A percentile compares a stretch with the other conserved stretches of the same genome.
Evolutionary conservation across 2,888 invertebrate species (phyloP).

Genomic region (Xestia ashworthii): DNA sequence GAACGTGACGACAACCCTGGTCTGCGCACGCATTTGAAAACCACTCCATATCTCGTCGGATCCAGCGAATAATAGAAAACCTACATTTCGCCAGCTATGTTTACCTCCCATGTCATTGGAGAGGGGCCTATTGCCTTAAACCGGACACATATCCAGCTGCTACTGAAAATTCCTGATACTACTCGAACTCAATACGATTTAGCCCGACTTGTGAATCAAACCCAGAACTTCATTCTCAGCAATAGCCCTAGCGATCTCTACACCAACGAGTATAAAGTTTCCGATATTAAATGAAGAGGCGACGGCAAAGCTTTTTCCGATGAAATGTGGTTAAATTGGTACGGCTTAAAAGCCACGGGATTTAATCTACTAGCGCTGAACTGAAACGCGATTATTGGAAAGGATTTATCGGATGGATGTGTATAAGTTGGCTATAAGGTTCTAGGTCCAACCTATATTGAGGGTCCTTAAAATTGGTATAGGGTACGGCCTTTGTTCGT

Average conservation of each 20-base stretch:
- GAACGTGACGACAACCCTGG: too few relatives aligned
- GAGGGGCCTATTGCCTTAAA: too few relatives aligned
- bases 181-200: background rate
- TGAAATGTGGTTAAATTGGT: constrained; percentile 37
- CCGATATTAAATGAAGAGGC: background rate
- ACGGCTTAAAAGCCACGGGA: constrained; percentile 24
- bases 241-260: background rate
- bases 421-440: background rate
- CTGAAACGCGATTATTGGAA: constrained; percentile 44
- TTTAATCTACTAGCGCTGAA: constrained; percentile 18
- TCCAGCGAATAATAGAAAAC: too few relatives aligned
- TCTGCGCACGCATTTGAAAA: too few relatives aligned
- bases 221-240: background rate
- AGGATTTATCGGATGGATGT: constrained; percentile 19
- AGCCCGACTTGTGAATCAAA: background rate
- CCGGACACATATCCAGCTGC: too few relatives aligned
- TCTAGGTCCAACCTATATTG: background rate
- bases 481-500: constrained; percentile 3
- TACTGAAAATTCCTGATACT: background rate
- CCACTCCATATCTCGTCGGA: too few relatives aligned
- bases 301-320: constrained; percentile 8
- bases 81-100: background rate
- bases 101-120: background rate
- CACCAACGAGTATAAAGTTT: constrained; percentile 3
- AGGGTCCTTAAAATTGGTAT: constrained; percentile 11